Evolutionary conservation across 2,113 vertebrate species (phyloP).

Genomic region (Microcebus lehilahytsara): DNA sequence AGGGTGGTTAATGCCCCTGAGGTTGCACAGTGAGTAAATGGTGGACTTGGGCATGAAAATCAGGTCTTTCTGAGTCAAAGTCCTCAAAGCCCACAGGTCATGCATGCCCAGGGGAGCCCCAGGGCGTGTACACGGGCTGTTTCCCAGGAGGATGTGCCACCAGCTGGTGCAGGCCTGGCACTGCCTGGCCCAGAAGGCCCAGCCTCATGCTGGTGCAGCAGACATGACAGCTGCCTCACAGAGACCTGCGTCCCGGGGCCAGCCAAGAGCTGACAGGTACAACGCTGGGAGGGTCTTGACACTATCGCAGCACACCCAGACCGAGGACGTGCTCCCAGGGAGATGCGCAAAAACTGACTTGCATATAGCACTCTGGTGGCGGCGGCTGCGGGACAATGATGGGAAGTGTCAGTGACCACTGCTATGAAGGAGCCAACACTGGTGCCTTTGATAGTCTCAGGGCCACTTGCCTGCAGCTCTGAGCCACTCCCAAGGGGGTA

Average conservation of each 20-base stretch:
- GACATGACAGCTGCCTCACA: slow-evolving; percentile 39
- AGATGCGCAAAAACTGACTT: background rate
- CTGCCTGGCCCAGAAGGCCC: background rate
- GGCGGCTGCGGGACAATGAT: background rate
- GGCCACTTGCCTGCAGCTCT: background rate
- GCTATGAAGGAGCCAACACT: background rate
- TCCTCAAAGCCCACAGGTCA: background rate
- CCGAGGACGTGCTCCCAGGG: background rate
- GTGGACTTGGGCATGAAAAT: background rate
- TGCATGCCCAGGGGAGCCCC: background rate
- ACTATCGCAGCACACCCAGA: background rate
- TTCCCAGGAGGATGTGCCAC: background rate
- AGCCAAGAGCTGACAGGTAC: slow-evolving; percentile 32
- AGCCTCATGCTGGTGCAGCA: background rate
- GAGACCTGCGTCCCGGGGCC: background rate
- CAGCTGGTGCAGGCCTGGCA: background rate
- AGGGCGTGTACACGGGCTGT: background rate
- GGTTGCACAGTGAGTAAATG: background rate
- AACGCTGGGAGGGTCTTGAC: background rate
- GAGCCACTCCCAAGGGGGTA: background rate
- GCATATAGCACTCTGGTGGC: fast-evolving
- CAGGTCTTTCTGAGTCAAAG: background rate
- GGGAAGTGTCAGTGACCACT: background rate
- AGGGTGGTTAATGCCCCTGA: background rate
- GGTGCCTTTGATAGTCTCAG: background rate